Evolutionary conservation across 2,797 vertebrate genomes (phyloP).

Genomic region (Smutsia temminckii): DNA sequence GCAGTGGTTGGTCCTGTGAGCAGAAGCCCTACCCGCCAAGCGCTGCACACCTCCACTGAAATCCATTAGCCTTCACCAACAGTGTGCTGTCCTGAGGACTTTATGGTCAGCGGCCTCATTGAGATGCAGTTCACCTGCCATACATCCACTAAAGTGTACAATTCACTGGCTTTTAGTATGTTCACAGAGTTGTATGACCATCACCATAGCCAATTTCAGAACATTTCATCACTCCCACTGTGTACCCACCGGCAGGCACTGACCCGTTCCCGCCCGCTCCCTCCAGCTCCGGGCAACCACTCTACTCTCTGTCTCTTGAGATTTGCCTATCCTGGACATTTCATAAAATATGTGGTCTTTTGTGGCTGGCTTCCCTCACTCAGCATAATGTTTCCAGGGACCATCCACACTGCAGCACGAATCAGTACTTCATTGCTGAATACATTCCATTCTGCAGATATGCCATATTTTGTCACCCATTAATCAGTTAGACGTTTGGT

Average conservation of each 20-base stretch:
- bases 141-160: neutral
- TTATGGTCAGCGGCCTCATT: neutral
- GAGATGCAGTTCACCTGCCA: neutral
- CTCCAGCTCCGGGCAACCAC: neutral
- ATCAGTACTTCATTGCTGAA: neutral
- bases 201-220: neutral
- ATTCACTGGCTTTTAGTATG: neutral
- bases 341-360: neutral
- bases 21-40: neutral
- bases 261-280: accelerated
- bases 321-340: neutral
- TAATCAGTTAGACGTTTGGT: neutral
- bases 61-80: neutral
- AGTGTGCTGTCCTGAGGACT: neutral
- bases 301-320: neutral
- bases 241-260: neutral
- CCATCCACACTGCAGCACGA: neutral
- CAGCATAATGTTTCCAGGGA: neutral
- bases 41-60: neutral
- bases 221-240: neutral
- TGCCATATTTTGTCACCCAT: neutral
- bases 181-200: neutral
- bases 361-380: neutral
- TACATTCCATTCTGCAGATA: neutral
- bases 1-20: neutral